These are phyloP conservation scores for Palythoa grandiflora DNA, from an alignment of 92 coral and sea anemone genomes.

Conservation along the genomic window DNA sequence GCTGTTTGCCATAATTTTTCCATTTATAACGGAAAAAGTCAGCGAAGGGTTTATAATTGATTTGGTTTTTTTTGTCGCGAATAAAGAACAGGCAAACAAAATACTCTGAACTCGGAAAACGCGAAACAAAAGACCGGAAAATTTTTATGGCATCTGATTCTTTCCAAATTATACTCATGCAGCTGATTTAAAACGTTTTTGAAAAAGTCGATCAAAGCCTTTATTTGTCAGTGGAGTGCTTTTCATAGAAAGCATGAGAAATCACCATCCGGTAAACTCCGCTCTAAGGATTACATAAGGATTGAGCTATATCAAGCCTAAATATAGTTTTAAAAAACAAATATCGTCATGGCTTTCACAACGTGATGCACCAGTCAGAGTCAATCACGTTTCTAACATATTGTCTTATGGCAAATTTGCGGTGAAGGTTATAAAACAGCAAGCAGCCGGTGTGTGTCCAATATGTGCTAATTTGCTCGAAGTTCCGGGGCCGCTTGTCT, in stretches of 20 bases:
- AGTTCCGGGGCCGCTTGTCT: too few species aligned
- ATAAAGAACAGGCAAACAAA: neutral
- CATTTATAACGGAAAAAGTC: neutral
- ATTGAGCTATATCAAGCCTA: too few species aligned
- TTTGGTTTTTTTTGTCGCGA: neutral
- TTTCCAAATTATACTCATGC: too few species aligned
- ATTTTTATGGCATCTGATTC: neutral
- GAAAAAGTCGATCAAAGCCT: neutral
- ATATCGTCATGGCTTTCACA: too few species aligned
- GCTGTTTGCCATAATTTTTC: neutral
- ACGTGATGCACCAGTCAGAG: too few species aligned
- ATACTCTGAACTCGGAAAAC: neutral
- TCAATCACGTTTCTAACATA: neutral
- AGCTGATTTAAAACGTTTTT: neutral
- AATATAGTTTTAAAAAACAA: too few species aligned
- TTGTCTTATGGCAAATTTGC: neutral
- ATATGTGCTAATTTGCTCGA: too few species aligned
- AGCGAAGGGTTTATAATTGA: neutral
- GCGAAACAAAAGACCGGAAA: neutral
- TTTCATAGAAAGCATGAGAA: conserved; percentile 14
- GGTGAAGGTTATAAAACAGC: neutral
- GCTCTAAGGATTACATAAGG: neutral
- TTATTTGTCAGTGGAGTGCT: neutral
- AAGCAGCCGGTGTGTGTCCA: too few species aligned
- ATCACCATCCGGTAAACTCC: conserved; percentile 15